These are phyloP conservation scores for Zaprionus ornatus DNA, from an alignment of 1,140 invertebrate genomes.

Conservation along the genomic window DNA sequence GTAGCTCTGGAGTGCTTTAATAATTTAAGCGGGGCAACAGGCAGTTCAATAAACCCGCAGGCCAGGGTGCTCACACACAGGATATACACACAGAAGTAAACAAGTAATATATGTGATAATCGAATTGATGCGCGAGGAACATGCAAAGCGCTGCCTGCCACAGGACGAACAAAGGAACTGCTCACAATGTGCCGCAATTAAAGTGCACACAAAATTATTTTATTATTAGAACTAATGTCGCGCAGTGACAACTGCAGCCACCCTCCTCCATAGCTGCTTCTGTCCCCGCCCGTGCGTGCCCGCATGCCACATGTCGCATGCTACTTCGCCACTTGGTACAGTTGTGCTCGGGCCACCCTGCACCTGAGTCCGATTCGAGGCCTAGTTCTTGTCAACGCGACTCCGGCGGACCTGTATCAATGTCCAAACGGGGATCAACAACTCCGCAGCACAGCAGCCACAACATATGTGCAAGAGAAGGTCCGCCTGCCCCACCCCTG, in stretches of 20 bases:
- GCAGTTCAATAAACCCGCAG: conserved; percentile 65
- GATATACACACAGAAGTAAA: conserved; percentile 4
- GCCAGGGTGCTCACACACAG: neutral
- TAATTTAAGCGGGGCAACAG: conserved; percentile 11
- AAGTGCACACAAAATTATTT: conserved; percentile 61
- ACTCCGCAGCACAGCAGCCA: conserved; percentile 23
- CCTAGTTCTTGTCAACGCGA: conserved; percentile 53
- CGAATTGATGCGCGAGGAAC: conserved; percentile 66
- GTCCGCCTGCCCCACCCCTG: neutral
- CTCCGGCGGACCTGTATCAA: conserved; percentile 72
- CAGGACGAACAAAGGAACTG: conserved; percentile 35
- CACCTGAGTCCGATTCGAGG: conserved; percentile 56
- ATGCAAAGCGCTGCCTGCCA: conserved; percentile 43
- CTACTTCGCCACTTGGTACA: conserved; percentile 32
- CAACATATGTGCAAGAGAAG: conserved; percentile 62
- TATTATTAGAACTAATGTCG: conserved; percentile 72
- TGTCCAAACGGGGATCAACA: conserved; percentile 43
- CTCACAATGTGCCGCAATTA: conserved; percentile 50
- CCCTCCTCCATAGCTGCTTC: conserved; percentile 1
- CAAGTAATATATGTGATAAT: conserved; percentile 20
- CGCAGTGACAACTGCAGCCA: conserved; percentile 55
- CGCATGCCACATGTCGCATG: conserved; percentile 52
- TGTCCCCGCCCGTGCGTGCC: conserved; percentile 19
- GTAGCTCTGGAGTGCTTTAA: conserved; percentile 44
- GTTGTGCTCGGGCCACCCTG: conserved; percentile 27